Conservation (phyloP, 2,797 vertebrate genomes). For the Paedocypris micromegethes region DNA sequence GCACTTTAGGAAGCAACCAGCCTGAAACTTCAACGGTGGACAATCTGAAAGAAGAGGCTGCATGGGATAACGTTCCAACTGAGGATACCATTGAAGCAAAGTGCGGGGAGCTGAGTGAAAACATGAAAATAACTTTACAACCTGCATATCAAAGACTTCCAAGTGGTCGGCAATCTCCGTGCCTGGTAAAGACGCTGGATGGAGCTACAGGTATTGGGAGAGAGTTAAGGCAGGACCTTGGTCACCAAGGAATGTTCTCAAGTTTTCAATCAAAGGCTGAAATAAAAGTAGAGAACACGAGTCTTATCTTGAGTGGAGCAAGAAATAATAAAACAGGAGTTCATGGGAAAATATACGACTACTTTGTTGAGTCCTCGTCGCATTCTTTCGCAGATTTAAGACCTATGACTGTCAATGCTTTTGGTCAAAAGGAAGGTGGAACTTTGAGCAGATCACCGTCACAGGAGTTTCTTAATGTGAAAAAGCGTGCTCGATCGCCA, state of each 20-base stretch:
- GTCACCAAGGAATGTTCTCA: constrained; percentile 60
- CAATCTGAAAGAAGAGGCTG: constrained; percentile 2
- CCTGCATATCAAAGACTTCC: constrained; percentile 47
- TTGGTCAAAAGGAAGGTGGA: fast-evolving
- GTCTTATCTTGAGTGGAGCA: constrained; percentile 56
- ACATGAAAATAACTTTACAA: constrained; percentile 49
- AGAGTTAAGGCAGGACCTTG: constrained; percentile 62
- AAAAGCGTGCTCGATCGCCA: constrained; percentile 49
- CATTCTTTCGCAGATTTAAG: constrained; percentile 59
- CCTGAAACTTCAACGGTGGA: constrained; percentile 2
- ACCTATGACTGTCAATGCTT: constrained; percentile 13
- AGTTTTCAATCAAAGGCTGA: constrained; percentile 77
- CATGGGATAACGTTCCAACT: neutral
- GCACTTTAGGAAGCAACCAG: neutral
- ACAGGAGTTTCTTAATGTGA: constrained; percentile 41
- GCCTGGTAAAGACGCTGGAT: constrained; percentile 65
- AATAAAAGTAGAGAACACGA: constrained; percentile 77
- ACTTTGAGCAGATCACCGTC: constrained; percentile 40
- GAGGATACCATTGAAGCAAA: constrained; percentile 19
- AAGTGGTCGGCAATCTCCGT: constrained; percentile 61
- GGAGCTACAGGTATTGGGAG: constrained; percentile 68
- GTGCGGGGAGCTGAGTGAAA: constrained; percentile 38
- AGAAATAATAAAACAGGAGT: constrained; percentile 56
- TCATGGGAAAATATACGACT: constrained; percentile 82
- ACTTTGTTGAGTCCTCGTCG: constrained; percentile 76